Percentiles rank a stretch among this genome's conserved stretches.
Conservation (phyloP, 2,113 vertebrate species). For the Ictalurus furcatus region DNA sequence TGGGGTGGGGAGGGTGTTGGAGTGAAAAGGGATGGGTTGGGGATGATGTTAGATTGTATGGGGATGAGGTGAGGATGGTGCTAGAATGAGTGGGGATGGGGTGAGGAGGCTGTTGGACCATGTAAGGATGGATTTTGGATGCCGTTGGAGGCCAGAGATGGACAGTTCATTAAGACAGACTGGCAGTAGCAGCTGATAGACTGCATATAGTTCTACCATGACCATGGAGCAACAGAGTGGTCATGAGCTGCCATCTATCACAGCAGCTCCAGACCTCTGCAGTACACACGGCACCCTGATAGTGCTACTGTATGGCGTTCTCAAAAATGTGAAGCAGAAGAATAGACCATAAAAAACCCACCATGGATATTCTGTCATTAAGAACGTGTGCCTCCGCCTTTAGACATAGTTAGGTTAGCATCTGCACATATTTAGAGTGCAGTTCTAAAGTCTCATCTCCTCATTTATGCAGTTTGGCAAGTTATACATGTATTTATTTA, state of each 20-base stretch:
- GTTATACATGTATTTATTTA: neutral
- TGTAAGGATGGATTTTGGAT: neutral
- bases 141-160: neutral
- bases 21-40: neutral
- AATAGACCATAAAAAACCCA: neutral
- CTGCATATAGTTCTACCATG: neutral
- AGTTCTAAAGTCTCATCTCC: neutral
- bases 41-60: neutral
- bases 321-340: neutral
- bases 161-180: neutral
- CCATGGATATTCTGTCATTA: constrained; percentile 11
- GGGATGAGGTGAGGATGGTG: neutral
- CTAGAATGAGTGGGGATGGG: neutral
- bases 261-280: constrained; percentile 8
- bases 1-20: neutral
- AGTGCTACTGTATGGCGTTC: neutral
- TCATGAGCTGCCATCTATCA: constrained; percentile 8
- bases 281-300: neutral
- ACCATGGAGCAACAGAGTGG: neutral
- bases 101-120: neutral
- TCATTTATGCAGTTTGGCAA: neutral
- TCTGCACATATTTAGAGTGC: neutral
- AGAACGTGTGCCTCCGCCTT: constrained; percentile 9
- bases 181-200: neutral
- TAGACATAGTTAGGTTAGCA: neutral